These are phyloP conservation scores for Apus apus DNA, from an alignment of 2,113 vertebrate genomes.

Conservation along the genomic window DNA sequence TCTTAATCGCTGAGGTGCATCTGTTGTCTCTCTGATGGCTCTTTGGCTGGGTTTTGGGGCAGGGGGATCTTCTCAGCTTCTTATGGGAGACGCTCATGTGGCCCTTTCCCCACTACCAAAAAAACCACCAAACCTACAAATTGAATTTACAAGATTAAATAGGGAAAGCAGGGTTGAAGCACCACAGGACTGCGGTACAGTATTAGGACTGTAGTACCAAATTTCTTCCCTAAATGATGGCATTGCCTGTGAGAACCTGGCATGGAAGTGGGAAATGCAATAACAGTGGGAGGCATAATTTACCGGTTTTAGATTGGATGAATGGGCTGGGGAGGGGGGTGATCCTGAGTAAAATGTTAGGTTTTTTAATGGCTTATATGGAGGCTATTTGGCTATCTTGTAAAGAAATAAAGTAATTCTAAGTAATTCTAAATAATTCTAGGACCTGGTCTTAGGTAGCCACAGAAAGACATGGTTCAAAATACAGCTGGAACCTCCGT, in stretches of 20 bases:
- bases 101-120: too few relatives aligned
- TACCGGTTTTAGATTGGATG: neutral
- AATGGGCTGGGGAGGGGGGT: neutral
- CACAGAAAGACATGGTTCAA: neutral
- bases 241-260: neutral
- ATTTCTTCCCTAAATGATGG: neutral
- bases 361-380: neutral
- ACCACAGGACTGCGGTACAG: neutral
- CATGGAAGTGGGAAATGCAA: neutral
- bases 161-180: neutral
- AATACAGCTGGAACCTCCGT: neutral
- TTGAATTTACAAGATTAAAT: neutral
- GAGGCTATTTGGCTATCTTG: neutral
- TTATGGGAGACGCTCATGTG: too few relatives aligned
- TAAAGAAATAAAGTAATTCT: neutral
- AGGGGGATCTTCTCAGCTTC: too few relatives aligned
- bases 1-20: too few relatives aligned
- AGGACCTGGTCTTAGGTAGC: neutral
- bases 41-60: too few relatives aligned
- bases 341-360: neutral
- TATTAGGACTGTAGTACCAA: neutral
- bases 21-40: too few relatives aligned
- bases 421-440: neutral
- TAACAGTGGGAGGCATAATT: neutral
- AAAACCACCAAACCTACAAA: too few relatives aligned